Conservation (phyloP, 2,888 invertebrate species). For the Scaeva pyrastri region DNA sequence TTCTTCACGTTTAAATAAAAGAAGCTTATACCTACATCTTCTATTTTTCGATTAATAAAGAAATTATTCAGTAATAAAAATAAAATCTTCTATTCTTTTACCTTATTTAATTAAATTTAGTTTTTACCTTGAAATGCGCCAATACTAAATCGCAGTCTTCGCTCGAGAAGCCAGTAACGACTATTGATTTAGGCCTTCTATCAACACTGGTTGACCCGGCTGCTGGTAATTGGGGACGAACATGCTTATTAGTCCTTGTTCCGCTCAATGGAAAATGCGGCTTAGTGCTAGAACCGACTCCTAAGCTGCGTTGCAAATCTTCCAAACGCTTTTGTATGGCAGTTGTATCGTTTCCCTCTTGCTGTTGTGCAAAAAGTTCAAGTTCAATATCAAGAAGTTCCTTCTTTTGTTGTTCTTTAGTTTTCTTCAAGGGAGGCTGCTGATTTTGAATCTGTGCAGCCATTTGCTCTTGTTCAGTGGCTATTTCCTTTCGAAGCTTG, state of each 20-base stretch:
- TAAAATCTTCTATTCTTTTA: neutral
- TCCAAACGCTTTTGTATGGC: constrained; percentile 91
- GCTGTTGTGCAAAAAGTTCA: constrained; percentile 95
- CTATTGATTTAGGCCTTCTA: constrained; percentile 93
- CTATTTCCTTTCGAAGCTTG: constrained; percentile 83
- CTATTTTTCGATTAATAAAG: neutral
- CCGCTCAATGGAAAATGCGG: constrained; percentile 76
- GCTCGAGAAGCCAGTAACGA: constrained; percentile 93
- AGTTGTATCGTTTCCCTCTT: constrained; percentile 93
- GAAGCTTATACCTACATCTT: no score
- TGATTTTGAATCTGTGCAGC: constrained; percentile 83
- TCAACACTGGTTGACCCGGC: constrained; percentile 87
- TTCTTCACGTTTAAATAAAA: no score
- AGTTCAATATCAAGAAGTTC: constrained; percentile 96
- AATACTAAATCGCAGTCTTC: constrained; percentile 93
- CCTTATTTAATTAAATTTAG: neutral
- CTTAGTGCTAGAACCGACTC: constrained; percentile 77
- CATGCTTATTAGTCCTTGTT: constrained; percentile 77
- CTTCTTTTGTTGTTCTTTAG: constrained; percentile 92
- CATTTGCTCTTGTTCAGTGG: constrained; percentile 83
- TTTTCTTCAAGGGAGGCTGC: constrained; percentile 85
- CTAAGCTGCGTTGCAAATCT: constrained; percentile 86
- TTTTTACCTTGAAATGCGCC: constrained; percentile 92
- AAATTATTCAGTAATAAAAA: neutral
- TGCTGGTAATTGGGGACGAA: constrained; percentile 81